Base-by-base conservation (phyloP, 2,797 vertebrate species). In the Falco concolor region DNA sequence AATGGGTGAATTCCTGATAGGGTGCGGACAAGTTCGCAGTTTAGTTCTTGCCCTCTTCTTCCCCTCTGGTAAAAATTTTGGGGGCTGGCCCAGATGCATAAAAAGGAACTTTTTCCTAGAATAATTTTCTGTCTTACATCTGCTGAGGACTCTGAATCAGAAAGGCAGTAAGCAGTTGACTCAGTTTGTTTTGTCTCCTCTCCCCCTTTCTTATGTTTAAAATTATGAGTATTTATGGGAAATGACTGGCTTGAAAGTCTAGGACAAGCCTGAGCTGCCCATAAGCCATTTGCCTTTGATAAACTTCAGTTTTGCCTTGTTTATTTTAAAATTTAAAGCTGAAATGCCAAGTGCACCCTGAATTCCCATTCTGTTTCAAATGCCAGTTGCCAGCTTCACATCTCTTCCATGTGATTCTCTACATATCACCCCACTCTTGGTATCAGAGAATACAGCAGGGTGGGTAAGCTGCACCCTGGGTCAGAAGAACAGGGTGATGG, bases 71-170 rank as follows among this genome's bases (percentile, higher is more conserved):
- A 85, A 95, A 96, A 94, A 75, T 69, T 96, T 95, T 73, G 93
- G 93, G 92, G 93, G 91, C 61, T 96, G 94, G 93, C 87, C 95
- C 89, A 94, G 54, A 65, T 81, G 93, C 79, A 95, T 91, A 94
- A 96, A 92, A 92, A 95, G 67, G 59, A 93, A 93, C 59, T 78
- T 97, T 93, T 96, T 92, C 63, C 50, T 50, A 93, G 78, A 94
- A 95, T 79, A 87, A 92, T 94, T 87, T 91, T 95, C 79, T 92
- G 75, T 85, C 61, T 83, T 90, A 22, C 80, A 90, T 95, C 89
- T 95, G 94, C 86, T 82, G 84, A 94, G 60, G 87, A 54, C 60
- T 84, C 94, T 97, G 95, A 97, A 95, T 96, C 95, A 96, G 90
- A 96, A 96, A 95, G 86, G 76, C 88, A 92, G 86, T 87, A 90